These are phyloP conservation scores for Parazoanthus swiftii DNA, from an alignment of 92 coral and sea anemone species.

Conservation along the genomic window DNA sequence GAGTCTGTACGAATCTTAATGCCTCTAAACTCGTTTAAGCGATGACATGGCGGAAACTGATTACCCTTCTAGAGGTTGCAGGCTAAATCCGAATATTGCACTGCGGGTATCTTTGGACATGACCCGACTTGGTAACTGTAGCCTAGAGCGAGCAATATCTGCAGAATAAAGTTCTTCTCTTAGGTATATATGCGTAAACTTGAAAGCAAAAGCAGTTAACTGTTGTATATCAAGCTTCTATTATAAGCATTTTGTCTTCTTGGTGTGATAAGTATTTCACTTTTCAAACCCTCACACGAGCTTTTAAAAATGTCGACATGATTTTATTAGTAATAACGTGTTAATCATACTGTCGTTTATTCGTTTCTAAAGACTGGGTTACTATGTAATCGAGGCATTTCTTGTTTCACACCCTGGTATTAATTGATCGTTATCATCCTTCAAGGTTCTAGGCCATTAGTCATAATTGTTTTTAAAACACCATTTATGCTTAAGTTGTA, in stretches of 20 bases:
- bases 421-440: not conserved
- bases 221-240: too few relatives aligned
- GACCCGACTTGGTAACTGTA: not conserved
- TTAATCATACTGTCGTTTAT: not conserved
- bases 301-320: too few relatives aligned
- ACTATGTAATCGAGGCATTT: not conserved
- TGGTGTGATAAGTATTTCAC: too few relatives aligned
- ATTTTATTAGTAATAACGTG: not conserved
- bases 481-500: not conserved
- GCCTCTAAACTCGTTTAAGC: not conserved
- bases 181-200: too few relatives aligned
- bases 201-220: too few relatives aligned
- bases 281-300: too few relatives aligned
- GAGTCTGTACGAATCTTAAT: not conserved
- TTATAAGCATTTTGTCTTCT: too few relatives aligned
- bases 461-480: not conserved
- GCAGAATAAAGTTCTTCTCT: not conserved
- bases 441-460: not conserved
- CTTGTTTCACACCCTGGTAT: not conserved
- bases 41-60: not conserved
- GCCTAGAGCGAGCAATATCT: not conserved
- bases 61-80: not conserved
- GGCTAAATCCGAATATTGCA: not conserved
- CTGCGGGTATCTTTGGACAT: not conserved
- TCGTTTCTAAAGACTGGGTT: not conserved